Evolutionary conservation across 1,140 invertebrate genomes (phyloP), one percentile per base, ranked within the genome.

Genomic region (Procambarus virginalis): DNA sequence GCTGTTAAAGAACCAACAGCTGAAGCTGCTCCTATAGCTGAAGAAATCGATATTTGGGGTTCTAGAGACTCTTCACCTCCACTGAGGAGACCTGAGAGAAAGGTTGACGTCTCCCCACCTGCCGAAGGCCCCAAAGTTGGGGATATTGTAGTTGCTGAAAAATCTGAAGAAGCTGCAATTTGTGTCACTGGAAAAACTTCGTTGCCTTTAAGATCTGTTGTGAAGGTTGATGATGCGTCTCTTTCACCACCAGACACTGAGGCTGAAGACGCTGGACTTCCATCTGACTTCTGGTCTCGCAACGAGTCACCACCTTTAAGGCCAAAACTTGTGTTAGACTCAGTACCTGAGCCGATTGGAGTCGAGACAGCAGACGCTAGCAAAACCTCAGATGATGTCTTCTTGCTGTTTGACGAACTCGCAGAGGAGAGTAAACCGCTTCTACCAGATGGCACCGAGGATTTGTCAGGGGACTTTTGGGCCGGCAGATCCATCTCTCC

Each of bases 41-140:
- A 73, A 73, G 82, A 75, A 14, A 17, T 64, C 22, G 79, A 60
- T 46, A 51, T 84, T 48, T 84, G 82, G 82, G 82, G 82, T 4
- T 49, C 68, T 2, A 75, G 68, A 75, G 46, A n/a, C 0, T 17
- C 82, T 51, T 64, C 73, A 20, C 68, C 73, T 2, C 82, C 82
- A n/a, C 46, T 84, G n/a, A 84, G 76, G 34, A 78, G 49, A 78
- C 3, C 34, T 2, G 17, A 78, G 22, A n/a, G 3, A 22, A 22
- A 81, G 17, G 2, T 22, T 12, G 14, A 3, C 60, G 9, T 10
- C 14, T 51, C 76, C 14, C 76, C 20, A 4, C 17, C 8, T n/a
- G 22, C 51, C 68, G 6, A 64, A 45, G 82, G 73, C 20, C 6
- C 17, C 14, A 34, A 81, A 22, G 17, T 58, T 12, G 2, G 3